Conservation (phyloP, 2,113 vertebrate species). For the Apteryx mantelli region DNA sequence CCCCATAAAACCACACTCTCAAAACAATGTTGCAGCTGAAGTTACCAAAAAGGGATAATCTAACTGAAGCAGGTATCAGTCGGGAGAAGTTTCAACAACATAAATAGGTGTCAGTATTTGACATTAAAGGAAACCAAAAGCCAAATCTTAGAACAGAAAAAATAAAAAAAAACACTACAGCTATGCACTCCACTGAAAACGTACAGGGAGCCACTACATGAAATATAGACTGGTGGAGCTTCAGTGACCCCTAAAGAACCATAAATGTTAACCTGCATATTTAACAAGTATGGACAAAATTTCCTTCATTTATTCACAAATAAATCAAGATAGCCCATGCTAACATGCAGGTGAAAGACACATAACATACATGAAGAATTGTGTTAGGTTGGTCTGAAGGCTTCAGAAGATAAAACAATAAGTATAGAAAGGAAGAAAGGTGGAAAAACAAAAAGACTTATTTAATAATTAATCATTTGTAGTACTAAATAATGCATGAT, state of each 20-base stretch:
- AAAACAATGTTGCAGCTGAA: background rate
- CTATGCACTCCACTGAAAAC: background rate
- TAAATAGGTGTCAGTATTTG: background rate
- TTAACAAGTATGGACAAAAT: constrained; percentile 28
- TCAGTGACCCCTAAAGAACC: background rate
- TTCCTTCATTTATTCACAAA: constrained; percentile 46
- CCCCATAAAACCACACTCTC: background rate
- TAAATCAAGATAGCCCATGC: constrained; percentile 59
- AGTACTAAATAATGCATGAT: constrained; percentile 46
- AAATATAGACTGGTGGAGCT: constrained; percentile 35
- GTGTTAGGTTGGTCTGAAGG: constrained; percentile 75
- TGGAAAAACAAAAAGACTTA: background rate
- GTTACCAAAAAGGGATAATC: background rate
- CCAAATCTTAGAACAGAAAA: background rate
- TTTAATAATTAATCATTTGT: constrained; percentile 1
- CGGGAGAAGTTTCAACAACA: background rate
- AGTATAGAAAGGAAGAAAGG: constrained; percentile 55
- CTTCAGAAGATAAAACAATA: constrained; percentile 66
- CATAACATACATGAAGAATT: constrained; percentile 66
- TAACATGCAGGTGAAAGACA: constrained; percentile 69
- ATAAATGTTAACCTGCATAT: background rate
- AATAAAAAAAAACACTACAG: background rate
- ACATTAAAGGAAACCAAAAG: background rate
- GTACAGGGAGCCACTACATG: background rate
- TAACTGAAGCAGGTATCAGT: background rate